A percentile compares a stretch with the other conserved stretches of the same genome.
Conservation (phyloP, 2,797 vertebrate species). For the Syngnathus rostellatus region DNA sequence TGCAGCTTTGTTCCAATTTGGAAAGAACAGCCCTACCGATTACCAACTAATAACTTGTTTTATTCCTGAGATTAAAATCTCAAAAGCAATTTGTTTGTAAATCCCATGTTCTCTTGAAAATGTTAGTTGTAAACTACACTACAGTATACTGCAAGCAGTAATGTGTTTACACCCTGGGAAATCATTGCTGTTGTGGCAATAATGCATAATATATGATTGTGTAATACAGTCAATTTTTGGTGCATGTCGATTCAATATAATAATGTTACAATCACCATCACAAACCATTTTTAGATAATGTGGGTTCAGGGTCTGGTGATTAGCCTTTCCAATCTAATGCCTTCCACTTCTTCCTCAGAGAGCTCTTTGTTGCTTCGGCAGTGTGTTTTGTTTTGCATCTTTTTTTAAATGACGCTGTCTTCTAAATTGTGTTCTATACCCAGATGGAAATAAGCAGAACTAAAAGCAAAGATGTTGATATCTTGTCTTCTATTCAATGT, state of each 20-base stretch:
- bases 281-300: too few species aligned
- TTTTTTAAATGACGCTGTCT: neutral
- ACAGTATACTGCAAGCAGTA: neutral
- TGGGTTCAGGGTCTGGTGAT: neutral
- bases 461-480: neutral
- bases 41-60: neutral
- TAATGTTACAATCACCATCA: too few species aligned
- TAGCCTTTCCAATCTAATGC: neutral
- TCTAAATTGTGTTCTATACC: neutral
- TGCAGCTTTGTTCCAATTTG: too few species aligned
- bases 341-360: neutral
- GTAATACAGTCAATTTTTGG: too few species aligned
- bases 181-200: neutral
- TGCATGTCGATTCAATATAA: too few species aligned
- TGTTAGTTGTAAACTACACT: neutral
- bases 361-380: neutral
- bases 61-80: neutral
- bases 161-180: neutral
- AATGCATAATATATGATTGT: too few species aligned
- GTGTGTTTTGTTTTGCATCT: too few species aligned
- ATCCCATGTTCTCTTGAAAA: neutral
- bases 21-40: neutral
- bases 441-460: neutral
- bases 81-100: neutral
- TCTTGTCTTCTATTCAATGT: neutral